phyloP scores from a whole-genome alignment of 2,888 invertebrate genomes.

The Dioctria linearis region DNA sequence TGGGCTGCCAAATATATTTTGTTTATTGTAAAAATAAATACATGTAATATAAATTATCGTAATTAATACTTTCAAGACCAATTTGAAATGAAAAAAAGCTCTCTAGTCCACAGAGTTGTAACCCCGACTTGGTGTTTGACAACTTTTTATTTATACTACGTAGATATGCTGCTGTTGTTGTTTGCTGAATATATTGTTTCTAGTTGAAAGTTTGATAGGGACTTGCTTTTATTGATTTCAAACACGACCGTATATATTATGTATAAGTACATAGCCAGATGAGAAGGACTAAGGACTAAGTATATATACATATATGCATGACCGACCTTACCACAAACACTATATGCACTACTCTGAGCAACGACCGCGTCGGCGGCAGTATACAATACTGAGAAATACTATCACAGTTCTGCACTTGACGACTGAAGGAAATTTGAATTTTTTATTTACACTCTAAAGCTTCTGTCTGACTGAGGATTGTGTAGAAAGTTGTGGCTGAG shows the following conservation, averaged over 20 bases:
- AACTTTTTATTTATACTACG: conserved; percentile 6
- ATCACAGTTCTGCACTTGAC: conserved; percentile 27
- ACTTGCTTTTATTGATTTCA: conserved; percentile 40
- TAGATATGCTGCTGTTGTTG: neutral
- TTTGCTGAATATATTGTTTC: conserved; percentile 32
- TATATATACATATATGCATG: no score
- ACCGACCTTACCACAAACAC: no score
- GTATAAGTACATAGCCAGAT: neutral
- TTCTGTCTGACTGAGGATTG: conserved; percentile 1
- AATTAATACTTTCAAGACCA: conserved; percentile 29
- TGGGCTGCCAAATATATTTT: neutral
- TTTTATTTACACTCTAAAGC: conserved; percentile 15
- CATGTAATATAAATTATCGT: no score
- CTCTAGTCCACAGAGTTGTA: neutral
- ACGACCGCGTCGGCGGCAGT: neutral
- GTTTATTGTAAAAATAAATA: neutral
- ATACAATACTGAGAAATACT: neutral
- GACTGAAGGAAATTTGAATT: conserved; percentile 51
- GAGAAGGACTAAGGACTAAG: neutral
- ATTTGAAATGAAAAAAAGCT: conserved; percentile 10
- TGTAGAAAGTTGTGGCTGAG: neutral
- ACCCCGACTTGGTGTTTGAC: conserved; percentile 17
- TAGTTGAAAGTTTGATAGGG: conserved; percentile 35
- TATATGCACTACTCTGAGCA: no score
- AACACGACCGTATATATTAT: neutral